phyloP scores from a whole-genome alignment of 2,797 vertebrate species.

The Xenentodon cancila region DNA sequence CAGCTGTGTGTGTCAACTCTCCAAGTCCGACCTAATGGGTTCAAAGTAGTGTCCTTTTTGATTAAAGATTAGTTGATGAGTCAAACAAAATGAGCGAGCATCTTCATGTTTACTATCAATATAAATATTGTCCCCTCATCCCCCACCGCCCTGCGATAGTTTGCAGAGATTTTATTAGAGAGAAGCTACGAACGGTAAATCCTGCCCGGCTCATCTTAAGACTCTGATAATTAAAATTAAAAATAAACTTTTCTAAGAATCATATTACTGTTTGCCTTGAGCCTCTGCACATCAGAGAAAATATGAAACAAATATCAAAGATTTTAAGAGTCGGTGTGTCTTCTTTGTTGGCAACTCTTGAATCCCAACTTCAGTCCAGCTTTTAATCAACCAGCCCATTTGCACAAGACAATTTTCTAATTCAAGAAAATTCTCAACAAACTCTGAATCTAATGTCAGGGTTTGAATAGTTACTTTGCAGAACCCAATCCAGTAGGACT shows the following conservation, averaged over 20 bases:
- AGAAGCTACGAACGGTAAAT: too few species aligned
- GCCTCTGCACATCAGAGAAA: conserved; percentile 10
- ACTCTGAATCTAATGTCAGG: neutral
- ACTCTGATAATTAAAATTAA: neutral
- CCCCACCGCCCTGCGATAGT: too few species aligned
- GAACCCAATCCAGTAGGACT: neutral
- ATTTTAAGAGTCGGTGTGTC: too few species aligned
- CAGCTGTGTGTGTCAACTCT: too few species aligned
- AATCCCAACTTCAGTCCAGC: conserved; percentile 10
- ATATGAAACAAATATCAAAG: too few species aligned
- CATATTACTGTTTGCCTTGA: neutral
- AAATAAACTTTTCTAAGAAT: neutral
- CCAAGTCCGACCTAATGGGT: too few species aligned
- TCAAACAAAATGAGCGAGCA: neutral
- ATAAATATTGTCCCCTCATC: too few species aligned
- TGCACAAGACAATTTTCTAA: neutral
- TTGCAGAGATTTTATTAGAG: too few species aligned
- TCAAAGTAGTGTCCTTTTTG: too few species aligned
- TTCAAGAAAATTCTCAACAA: neutral
- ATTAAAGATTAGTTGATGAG: too few species aligned
- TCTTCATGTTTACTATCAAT: neutral
- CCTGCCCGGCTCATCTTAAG: conserved; percentile 2
- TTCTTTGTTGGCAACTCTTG: conserved; percentile 3
- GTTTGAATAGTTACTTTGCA: conserved; percentile 3
- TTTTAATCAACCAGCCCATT: conserved; percentile 14